phyloP scores from a whole-genome alignment of 2,113 vertebrate species.

The Shinisaurus crocodilurus region DNA sequence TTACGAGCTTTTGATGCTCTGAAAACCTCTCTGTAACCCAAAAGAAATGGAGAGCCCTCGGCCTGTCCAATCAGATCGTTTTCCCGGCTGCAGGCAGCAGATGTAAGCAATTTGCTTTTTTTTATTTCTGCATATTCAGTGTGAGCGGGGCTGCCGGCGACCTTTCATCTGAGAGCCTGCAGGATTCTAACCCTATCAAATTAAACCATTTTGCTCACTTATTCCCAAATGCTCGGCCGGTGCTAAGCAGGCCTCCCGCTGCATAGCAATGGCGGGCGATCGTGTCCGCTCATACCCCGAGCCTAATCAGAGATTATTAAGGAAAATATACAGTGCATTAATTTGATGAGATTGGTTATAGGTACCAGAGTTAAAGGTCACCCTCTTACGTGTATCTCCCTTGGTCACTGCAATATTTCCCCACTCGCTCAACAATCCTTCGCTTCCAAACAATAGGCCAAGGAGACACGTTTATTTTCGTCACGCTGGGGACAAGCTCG shows the following conservation, averaged over 20 bases:
- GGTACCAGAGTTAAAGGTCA: constrained; percentile 98
- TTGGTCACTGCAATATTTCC: constrained; percentile 81
- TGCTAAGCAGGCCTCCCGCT: constrained; percentile 95
- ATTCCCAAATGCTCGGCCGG: constrained; percentile 96
- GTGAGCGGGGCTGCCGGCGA: constrained; percentile 93
- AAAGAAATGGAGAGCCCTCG: constrained; percentile 92
- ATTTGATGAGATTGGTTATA: constrained; percentile 99
- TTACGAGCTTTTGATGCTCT: constrained; percentile 95
- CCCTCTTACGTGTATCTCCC: constrained; percentile 93
- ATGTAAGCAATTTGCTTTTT: constrained; percentile 99
- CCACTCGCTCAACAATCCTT: constrained; percentile 74
- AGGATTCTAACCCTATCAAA: constrained; percentile 99
- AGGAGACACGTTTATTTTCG: constrained; percentile 89
- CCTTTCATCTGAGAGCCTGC: constrained; percentile 96
- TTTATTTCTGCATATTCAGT: constrained; percentile 99
- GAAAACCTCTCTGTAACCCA: constrained; percentile 85
- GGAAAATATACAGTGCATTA: constrained; percentile 99
- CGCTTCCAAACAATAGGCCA: constrained; percentile 93
- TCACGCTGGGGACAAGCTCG: constrained; percentile 75
- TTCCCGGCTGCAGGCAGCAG: constrained; percentile 94
- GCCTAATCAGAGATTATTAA: constrained; percentile 99
- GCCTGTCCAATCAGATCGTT: constrained; percentile 95
- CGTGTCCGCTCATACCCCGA: constrained; percentile 95
- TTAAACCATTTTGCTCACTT: constrained; percentile 99
- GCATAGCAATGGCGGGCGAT: constrained; percentile 95